Evolutionary conservation across 1,140 invertebrate species (phyloP).

Genomic region (Adelges cooleyi): DNA sequence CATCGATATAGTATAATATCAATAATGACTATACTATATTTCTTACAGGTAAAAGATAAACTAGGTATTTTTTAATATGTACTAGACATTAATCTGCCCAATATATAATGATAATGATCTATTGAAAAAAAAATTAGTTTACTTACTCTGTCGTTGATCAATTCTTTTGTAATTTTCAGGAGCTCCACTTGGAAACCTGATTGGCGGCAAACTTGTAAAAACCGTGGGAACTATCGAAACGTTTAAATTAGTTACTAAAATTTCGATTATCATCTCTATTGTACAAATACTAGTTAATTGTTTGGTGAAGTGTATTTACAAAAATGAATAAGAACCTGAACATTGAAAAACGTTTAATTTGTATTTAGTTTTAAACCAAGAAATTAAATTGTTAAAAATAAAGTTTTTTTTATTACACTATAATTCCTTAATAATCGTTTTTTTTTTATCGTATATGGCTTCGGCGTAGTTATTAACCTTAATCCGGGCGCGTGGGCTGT

Average conservation of each 20-base stretch:
- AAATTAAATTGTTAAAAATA: too few species aligned
- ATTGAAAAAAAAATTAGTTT: background rate
- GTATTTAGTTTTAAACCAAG: too few species aligned
- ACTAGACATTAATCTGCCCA: background rate
- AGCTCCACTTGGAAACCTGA: background rate
- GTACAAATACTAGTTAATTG: too few species aligned
- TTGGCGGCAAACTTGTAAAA: background rate
- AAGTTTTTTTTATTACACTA: too few species aligned
- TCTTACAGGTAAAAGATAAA: background rate
- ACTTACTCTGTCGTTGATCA: background rate
- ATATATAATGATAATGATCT: background rate
- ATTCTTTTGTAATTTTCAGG: background rate
- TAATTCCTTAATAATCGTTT: too few species aligned
- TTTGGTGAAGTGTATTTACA: too few species aligned
- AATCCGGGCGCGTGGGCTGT: too few species aligned
- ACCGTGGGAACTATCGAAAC: background rate
- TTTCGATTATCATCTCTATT: too few species aligned
- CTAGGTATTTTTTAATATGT: background rate
- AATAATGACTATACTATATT: background rate
- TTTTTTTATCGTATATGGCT: too few species aligned
- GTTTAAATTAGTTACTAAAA: background rate
- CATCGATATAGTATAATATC: background rate
- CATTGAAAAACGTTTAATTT: too few species aligned
- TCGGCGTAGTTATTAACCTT: too few species aligned
- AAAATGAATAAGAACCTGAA: too few species aligned